Percentiles rank a stretch among this genome's conserved stretches.
Conservation (phyloP, 37 sponge, comb jelly and placozoan genomes). For the Bolinopsis microptera region DNA sequence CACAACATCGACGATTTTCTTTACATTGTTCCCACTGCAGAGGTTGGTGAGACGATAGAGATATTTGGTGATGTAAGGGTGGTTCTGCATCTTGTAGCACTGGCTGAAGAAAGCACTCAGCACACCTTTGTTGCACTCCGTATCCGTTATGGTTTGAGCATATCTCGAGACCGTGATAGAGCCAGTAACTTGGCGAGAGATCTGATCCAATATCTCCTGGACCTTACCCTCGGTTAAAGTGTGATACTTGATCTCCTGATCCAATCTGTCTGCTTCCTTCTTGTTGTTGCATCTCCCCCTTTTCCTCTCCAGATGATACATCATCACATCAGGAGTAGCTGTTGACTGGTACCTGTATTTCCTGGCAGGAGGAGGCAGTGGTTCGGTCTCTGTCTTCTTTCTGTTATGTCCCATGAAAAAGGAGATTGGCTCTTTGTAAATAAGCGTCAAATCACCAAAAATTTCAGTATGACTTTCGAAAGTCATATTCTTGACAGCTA, state of each 20-base stretch:
- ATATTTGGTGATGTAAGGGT: conserved; percentile 54
- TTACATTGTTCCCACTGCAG: not conserved
- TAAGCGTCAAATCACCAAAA: conserved; percentile 71
- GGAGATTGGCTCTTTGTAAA: conserved; percentile 9
- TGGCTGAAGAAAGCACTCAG: conserved; percentile 7
- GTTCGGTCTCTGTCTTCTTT: not conserved
- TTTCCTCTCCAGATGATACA: not conserved
- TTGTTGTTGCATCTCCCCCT: not conserved
- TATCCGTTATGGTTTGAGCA: not conserved
- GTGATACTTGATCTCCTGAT: not conserved
- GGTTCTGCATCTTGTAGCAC: not conserved
- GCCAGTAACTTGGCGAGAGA: not conserved
- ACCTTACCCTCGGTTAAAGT: not conserved
- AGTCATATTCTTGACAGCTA: conserved; percentile 72
- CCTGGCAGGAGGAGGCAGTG: not conserved
- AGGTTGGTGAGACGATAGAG: not conserved
- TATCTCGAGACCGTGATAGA: not conserved
- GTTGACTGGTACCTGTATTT: not conserved
- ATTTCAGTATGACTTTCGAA: conserved; percentile 71
- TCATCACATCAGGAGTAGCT: not conserved
- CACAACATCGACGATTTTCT: not conserved
- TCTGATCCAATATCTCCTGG: conserved; percentile 9
- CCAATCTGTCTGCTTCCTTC: not conserved
- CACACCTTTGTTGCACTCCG: conserved; percentile 28
- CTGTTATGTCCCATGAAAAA: not conserved